A percentile compares a stretch with the other conserved stretches of the same genome.
These are phyloP conservation scores for Syrrhaptes paradoxus DNA, from an alignment of 2,113 vertebrate genomes.

Conservation along the genomic window DNA sequence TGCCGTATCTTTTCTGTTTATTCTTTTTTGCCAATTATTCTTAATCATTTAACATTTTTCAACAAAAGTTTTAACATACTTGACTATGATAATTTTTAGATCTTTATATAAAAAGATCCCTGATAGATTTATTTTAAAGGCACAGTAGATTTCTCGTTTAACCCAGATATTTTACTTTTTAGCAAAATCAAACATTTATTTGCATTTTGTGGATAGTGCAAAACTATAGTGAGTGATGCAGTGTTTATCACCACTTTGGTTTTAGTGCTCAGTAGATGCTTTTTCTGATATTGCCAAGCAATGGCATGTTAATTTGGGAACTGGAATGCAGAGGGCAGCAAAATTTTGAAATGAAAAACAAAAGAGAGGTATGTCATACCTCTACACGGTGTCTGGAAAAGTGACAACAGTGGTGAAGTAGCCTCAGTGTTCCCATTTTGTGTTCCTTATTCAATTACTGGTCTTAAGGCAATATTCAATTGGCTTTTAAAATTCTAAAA, in stretches of 20 bases:
- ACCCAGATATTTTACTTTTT: background rate
- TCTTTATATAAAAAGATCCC: background rate
- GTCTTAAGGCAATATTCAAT: background rate
- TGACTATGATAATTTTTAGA: background rate
- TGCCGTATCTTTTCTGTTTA: background rate
- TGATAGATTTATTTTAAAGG: background rate
- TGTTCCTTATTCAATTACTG: background rate
- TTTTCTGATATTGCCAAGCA: slow-evolving; percentile 35
- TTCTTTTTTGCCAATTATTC: background rate
- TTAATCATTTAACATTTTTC: background rate
- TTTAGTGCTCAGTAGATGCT: slow-evolving; percentile 11
- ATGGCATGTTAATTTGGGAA: slow-evolving; percentile 29
- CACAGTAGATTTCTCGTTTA: background rate
- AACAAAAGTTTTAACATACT: background rate
- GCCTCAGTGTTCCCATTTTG: background rate
- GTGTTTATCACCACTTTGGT: background rate
- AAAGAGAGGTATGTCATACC: background rate
- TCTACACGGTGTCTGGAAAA: background rate
- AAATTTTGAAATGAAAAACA: slow-evolving; percentile 47
- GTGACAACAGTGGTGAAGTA: background rate
- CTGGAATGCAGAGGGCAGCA: slow-evolving; percentile 49
- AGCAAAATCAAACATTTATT: background rate
- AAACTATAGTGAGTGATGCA: background rate
- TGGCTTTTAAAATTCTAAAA: background rate
- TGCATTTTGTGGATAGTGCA: background rate